Percentiles rank a stretch among this genome's conserved stretches.
These are phyloP conservation scores for Helarctos malayanus DNA, from an alignment of 2,797 vertebrate species.

Conservation along the genomic window DNA sequence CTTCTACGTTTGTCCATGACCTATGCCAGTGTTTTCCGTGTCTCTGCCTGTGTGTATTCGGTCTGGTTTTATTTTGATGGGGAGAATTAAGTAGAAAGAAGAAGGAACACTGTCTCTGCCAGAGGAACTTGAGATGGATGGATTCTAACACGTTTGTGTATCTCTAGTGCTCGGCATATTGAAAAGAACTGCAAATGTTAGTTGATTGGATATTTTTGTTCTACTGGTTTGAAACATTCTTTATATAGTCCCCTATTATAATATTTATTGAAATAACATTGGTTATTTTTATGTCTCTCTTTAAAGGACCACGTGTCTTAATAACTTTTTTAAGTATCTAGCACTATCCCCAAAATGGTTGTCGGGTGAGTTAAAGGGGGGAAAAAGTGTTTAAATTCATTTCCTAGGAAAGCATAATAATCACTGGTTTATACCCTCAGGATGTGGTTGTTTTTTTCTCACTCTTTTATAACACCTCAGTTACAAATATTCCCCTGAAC, in stretches of 20 bases:
- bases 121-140: neutral
- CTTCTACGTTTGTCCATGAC: neutral
- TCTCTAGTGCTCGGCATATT: neutral
- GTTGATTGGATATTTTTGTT: neutral
- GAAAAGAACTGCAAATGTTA: neutral
- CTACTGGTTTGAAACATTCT: neutral
- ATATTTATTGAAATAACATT: neutral
- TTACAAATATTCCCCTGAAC: neutral
- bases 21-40: neutral
- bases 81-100: neutral
- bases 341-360: neutral
- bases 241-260: neutral
- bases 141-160: neutral
- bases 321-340: neutral
- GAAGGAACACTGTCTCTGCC: neutral
- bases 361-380: neutral
- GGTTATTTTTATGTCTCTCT: neutral
- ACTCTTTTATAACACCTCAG: neutral
- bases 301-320: neutral
- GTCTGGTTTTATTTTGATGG: conserved; percentile 26
- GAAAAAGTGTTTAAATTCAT: neutral
- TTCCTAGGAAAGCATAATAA: neutral
- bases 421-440: neutral
- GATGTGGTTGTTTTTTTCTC: neutral
- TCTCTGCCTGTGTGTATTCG: neutral